Base-by-base conservation (phyloP, 2,113 vertebrate species). In the Malurus cyaneus region DNA sequence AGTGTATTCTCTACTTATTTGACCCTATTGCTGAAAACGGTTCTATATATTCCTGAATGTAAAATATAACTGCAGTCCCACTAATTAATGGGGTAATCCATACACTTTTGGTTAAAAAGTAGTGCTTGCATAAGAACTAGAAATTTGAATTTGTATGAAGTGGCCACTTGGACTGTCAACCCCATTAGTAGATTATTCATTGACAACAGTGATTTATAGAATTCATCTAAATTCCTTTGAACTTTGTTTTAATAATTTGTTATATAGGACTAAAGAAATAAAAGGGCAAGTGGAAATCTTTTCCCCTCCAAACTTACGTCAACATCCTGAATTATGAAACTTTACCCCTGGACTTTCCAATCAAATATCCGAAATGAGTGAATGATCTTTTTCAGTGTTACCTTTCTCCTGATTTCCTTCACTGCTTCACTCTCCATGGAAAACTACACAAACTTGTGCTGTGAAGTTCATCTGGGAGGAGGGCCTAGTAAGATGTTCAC, bases 251-350 rank as follows among this genome's bases (percentile, higher is more conserved):
- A 12, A 42, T 23, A 59, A 32, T 42, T 28, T 57, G 0, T 74
- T 92, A 89, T 11, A 32, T 32, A 42, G 5, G 12, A 53, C 5
- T 64, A 46, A 82, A 69, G 0, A 82, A 88, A 53, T 23, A 70
- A 83, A 19, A 5, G 1, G 4, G 4, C 7, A 34, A 76, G 7
- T 42, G 6, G 19, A 53, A 57, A 34, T 23, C 42, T 11, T 11
- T 2, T 0, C 2, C 6, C 5, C 1, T 13, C 5, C 1, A 15
- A 70, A 70, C 5, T 60, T 44, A 77, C 32, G 7, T 53, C 14
- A 79, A 2, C 5, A 21, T 52, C 19, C 28, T 47, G 5, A 82
- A 42, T 71, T 67, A 34, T 12, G 11, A 41, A 71, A 72, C 8
- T 67, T 85, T 78, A 61, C 16, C 17, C 32, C 4, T 44, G 12